Percentiles rank a stretch among this genome's conserved stretches.
Evolutionary conservation across 1,140 invertebrate genomes (phyloP).

Genomic region (Argopecten irradians): DNA sequence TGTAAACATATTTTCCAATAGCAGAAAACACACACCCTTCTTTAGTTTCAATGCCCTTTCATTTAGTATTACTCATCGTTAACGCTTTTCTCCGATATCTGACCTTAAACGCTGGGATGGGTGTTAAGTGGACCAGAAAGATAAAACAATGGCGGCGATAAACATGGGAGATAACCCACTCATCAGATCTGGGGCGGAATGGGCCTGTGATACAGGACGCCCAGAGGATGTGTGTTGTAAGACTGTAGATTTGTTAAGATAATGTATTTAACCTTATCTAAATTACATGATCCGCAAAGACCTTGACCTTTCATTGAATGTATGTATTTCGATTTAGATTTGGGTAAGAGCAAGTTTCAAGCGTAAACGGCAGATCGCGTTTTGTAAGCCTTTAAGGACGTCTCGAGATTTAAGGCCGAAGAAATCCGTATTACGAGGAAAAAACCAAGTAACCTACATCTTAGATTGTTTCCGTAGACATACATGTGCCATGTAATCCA

Average conservation of each 20-base stretch:
- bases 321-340: not conserved
- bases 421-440: too few relatives aligned
- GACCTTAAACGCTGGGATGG: not conserved
- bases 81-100: not conserved
- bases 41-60: not conserved
- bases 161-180: not conserved
- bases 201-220: not conserved
- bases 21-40: too few relatives aligned
- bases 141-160: not conserved
- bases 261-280: not conserved
- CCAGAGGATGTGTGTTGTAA: not conserved
- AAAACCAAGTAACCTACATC: too few relatives aligned
- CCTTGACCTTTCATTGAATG: not conserved
- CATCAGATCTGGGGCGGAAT: not conserved
- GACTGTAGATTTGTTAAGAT: not conserved
- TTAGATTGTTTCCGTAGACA: too few relatives aligned
- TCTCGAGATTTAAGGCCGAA: too few relatives aligned
- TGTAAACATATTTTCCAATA: too few relatives aligned
- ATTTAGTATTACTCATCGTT: not conserved
- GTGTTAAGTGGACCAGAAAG: not conserved
- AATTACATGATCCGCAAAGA: not conserved
- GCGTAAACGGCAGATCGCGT: too few relatives aligned
- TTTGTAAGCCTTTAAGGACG: too few relatives aligned
- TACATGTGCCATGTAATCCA: too few relatives aligned
- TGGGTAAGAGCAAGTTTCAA: not conserved